These are phyloP conservation scores for Sandelia bainsii DNA, from an alignment of 2,797 vertebrate species.

Conservation along the genomic window DNA sequence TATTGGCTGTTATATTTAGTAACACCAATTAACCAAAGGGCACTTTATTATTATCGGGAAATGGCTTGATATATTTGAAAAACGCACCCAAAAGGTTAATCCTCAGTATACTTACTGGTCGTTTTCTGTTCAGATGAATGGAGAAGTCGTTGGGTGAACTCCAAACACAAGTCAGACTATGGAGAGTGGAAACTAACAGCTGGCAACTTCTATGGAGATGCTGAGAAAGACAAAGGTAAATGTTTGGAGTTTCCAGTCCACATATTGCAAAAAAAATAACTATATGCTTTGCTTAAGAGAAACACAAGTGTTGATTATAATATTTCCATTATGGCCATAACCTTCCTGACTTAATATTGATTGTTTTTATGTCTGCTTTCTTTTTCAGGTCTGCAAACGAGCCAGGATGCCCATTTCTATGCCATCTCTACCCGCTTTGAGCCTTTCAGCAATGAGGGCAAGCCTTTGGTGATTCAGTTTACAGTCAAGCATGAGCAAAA, in stretches of 20 bases:
- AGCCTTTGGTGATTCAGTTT: constrained; percentile 93
- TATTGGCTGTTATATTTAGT: background rate
- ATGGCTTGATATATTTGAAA: background rate
- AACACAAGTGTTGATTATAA: background rate
- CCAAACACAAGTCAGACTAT: constrained; percentile 95
- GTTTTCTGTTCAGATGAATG: constrained; percentile 86
- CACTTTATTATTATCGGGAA: background rate
- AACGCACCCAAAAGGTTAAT: background rate
- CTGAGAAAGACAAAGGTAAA: constrained; percentile 84
- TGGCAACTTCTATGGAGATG: constrained; percentile 94
- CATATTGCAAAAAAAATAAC: background rate
- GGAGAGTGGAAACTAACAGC: constrained; percentile 91
- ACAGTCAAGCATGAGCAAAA: constrained; percentile 97
- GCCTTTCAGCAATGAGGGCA: constrained; percentile 92
- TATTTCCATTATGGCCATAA: background rate
- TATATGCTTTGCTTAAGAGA: background rate
- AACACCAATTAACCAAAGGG: accelerated
- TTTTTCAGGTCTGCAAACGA: constrained; percentile 93
- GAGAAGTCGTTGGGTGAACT: constrained; percentile 91
- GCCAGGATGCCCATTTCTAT: constrained; percentile 96
- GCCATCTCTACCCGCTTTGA: constrained; percentile 90
- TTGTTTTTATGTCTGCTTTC: background rate
- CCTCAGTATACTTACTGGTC: background rate
- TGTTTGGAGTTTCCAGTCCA: background rate
- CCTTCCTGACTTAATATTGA: background rate